These are phyloP conservation scores for Ctena decussata DNA, from an alignment of 2,888 invertebrate species.

Conservation along the genomic window DNA sequence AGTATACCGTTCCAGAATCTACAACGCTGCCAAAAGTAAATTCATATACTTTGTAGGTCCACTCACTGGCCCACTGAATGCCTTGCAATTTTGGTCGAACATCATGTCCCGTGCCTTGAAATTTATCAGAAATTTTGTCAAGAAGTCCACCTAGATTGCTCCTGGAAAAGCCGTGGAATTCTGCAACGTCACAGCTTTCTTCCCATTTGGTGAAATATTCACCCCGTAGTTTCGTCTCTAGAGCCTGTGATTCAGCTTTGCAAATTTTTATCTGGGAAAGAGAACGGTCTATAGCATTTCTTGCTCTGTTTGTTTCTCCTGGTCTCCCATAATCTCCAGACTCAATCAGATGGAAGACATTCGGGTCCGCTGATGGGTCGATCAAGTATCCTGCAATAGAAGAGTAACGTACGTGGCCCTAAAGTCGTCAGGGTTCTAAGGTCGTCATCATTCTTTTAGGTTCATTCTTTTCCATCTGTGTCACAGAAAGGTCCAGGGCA, in stretches of 20 bases:
- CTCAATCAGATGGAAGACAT: neutral
- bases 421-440: no score
- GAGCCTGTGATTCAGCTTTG: neutral
- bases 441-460: no score
- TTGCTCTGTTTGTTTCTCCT: neutral
- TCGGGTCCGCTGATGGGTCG: neutral
- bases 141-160: neutral
- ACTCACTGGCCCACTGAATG: neutral
- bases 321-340: neutral
- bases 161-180: neutral
- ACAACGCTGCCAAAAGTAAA: neutral
- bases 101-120: neutral
- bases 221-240: neutral
- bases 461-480: no score
- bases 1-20: neutral
- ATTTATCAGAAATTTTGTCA: neutral
- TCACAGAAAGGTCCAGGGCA: no score
- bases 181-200: slow-evolving; percentile 16
- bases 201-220: slow-evolving; percentile 16
- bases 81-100: neutral
- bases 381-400: neutral
- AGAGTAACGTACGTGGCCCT: neutral
- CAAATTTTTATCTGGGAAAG: slow-evolving; percentile 2
- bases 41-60: neutral
- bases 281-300: neutral